These are phyloP conservation scores for Stegodyphus mimosarum DNA, from an alignment of 1,140 invertebrate genomes.

Conservation along the genomic window DNA sequence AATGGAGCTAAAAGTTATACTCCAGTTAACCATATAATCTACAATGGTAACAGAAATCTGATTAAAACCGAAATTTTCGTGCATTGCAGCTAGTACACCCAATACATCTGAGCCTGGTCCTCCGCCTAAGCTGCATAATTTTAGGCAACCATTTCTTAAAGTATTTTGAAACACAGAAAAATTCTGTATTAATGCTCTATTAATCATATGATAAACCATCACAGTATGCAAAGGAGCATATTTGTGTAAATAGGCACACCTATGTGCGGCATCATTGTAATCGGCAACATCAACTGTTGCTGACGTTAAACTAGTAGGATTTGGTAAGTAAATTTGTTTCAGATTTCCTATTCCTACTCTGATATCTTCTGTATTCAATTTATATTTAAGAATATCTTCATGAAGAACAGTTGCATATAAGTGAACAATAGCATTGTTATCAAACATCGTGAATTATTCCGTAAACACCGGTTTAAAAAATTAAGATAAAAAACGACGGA, in stretches of 20 bases:
- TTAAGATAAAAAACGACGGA: too few relatives aligned
- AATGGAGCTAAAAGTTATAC: not conserved
- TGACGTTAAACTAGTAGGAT: not conserved
- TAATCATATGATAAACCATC: not conserved
- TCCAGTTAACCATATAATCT: not conserved
- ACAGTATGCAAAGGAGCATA: conserved; percentile 18
- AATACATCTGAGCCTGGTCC: not conserved
- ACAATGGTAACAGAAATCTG: not conserved
- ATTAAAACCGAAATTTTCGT: not conserved
- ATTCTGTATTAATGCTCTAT: not conserved
- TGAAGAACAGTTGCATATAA: not conserved
- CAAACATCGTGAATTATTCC: too few relatives aligned
- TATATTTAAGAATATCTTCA: not conserved
- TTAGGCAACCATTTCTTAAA: not conserved
- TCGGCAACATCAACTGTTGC: not conserved
- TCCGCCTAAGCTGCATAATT: not conserved
- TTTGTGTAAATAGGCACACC: conserved; percentile 34
- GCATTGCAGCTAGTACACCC: not conserved
- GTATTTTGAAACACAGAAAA: not conserved
- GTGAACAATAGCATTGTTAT: not conserved
- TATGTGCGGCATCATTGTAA: conserved; percentile 7
- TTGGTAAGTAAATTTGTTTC: not conserved
- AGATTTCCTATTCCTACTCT: conserved; percentile 1
- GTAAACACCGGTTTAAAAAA: too few relatives aligned
- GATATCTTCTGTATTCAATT: not conserved